These are phyloP conservation scores for Timema podura DNA, from an alignment of 2,888 invertebrate species.

Conservation along the genomic window DNA sequence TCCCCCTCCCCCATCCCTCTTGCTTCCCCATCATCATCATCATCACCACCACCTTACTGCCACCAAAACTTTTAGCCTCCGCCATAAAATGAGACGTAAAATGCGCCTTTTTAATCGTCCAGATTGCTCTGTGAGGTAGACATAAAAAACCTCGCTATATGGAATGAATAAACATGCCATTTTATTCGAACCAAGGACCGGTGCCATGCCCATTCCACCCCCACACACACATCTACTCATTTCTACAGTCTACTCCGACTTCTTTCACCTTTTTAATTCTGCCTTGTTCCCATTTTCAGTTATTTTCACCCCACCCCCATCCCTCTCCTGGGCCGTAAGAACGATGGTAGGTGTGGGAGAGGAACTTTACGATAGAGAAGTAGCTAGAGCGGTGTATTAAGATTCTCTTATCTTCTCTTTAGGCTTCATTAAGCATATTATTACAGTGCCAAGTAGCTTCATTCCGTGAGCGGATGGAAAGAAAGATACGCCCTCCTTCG, in stretches of 20 bases:
- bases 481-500: conserved; percentile 1
- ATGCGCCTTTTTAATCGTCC: too few species aligned
- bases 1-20: too few species aligned
- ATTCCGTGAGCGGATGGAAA: neutral
- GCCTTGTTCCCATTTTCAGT: conserved; percentile 10
- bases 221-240: neutral
- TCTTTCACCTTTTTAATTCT: neutral
- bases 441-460: conserved; percentile 14
- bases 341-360: too few species aligned
- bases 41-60: too few species aligned
- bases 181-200: neutral
- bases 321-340: neutral
- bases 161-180: conserved; percentile 11
- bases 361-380: conserved; percentile 15
- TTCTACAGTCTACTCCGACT: neutral
- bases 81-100: too few species aligned
- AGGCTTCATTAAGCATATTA: conserved; percentile 26
- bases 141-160: neutral
- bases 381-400: conserved; percentile 7
- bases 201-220: neutral
- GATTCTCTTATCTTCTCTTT: conserved; percentile 22
- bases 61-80: too few species aligned
- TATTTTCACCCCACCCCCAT: neutral
- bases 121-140: too few species aligned
- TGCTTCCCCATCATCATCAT: too few species aligned